Conservation (phyloP, 2,888 invertebrate species). For the Xylota segnis region DNA sequence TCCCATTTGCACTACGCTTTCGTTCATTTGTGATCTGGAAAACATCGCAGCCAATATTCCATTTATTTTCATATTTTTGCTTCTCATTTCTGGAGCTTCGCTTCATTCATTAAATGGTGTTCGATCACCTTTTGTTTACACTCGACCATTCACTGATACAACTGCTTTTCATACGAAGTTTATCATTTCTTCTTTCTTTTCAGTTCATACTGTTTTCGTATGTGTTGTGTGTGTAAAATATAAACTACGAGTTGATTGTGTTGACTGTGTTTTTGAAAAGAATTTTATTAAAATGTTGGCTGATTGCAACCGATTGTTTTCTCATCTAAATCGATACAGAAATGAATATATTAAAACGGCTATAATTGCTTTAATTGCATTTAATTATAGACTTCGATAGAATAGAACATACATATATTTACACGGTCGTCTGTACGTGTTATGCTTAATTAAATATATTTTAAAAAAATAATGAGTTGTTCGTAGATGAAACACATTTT, state of each 20-base stretch:
- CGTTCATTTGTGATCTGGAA: background rate
- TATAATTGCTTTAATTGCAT: background rate
- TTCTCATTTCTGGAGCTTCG: background rate
- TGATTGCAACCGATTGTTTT: background rate
- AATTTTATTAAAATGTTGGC: background rate
- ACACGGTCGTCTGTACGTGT: too few species aligned
- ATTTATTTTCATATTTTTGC: background rate
- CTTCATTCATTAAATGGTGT: constrained; percentile 1
- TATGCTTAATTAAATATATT: too few species aligned
- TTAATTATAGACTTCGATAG: background rate
- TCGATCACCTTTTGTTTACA: background rate
- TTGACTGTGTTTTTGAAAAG: background rate
- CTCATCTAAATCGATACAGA: background rate
- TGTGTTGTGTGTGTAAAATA: background rate
- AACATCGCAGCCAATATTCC: background rate
- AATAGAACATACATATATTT: background rate
- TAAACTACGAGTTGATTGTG: background rate
- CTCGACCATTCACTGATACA: background rate
- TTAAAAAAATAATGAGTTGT: too few species aligned
- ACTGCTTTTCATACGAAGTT: constrained; percentile 3
- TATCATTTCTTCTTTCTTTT: background rate
- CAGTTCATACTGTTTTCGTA: background rate
- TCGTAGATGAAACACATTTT: too few species aligned
- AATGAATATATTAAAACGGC: background rate
- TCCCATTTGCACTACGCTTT: background rate